Conservation (phyloP, 1,140 invertebrate genomes). For the Pseudomyrmex cubaensis region DNA sequence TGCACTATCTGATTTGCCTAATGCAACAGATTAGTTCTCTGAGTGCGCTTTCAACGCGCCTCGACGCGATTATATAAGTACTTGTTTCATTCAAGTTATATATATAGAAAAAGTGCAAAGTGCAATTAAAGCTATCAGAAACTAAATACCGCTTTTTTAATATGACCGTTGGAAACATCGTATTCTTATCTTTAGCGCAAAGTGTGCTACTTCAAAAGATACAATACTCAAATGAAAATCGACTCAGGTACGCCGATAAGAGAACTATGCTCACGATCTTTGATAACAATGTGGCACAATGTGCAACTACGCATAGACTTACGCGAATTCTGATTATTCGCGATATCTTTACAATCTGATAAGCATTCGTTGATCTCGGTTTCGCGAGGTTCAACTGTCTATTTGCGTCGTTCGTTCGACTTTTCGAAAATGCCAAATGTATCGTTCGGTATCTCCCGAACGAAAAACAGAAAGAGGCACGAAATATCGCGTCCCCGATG, state of each 20-base stretch:
- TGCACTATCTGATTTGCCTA: background rate
- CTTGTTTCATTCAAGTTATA: too few species aligned
- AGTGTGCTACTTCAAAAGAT: constrained; percentile 41
- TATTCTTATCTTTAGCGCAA: constrained; percentile 39
- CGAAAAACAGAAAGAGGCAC: background rate
- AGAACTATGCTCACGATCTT: constrained; percentile 29
- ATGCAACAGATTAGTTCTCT: background rate
- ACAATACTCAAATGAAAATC: constrained; percentile 44
- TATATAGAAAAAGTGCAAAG: background rate
- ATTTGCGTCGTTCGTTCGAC: background rate
- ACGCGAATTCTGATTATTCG: background rate
- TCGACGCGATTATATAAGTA: background rate
- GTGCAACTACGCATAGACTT: background rate
- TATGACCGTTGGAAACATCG: background rate
- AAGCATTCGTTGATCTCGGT: background rate
- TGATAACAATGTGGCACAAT: constrained; percentile 35
- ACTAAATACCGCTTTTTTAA: background rate
- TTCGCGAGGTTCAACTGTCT: background rate
- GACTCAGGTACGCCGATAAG: constrained; percentile 23
- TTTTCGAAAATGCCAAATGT: background rate
- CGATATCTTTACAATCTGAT: constrained; percentile 1
- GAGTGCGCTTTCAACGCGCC: background rate
- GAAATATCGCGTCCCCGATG: constrained; percentile 4
- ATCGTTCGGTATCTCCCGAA: background rate
- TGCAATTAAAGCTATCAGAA: background rate